Evolutionary conservation across 2,113 vertebrate species (phyloP).

Genomic region (Asarcornis scutulata): DNA sequence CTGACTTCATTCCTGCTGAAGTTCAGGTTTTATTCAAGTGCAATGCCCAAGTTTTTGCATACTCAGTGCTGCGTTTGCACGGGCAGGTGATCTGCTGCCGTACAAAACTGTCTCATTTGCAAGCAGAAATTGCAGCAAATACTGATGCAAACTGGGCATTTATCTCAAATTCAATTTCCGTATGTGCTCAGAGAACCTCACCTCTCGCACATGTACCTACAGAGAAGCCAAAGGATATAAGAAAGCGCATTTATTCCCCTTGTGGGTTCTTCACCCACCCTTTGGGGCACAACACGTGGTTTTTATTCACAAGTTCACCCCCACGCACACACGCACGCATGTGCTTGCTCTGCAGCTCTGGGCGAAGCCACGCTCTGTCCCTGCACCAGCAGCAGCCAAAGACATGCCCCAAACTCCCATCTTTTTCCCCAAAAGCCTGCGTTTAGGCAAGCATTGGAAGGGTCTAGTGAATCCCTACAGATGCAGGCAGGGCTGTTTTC

Average conservation of each 20-base stretch:
- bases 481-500: neutral
- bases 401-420: neutral
- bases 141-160: slow-evolving; percentile 42
- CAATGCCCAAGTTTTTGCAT: neutral
- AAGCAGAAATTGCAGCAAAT: slow-evolving; percentile 37
- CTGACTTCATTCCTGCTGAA: neutral
- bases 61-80: neutral
- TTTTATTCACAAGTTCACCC: no score
- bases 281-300: neutral
- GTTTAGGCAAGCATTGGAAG: neutral
- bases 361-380: neutral
- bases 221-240: neutral
- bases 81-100: neutral
- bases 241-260: neutral
- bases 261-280: neutral
- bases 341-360: neutral
- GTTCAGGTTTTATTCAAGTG: neutral
- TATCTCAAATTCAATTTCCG: slow-evolving; percentile 19
- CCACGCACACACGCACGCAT: no score
- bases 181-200: neutral
- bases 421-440: neutral
- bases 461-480: neutral
- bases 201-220: neutral
- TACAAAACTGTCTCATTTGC: slow-evolving; percentile 3
- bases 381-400: neutral